Evolutionary conservation across 2,113 vertebrate genomes (phyloP).

Genomic region (Cairina moschata): DNA sequence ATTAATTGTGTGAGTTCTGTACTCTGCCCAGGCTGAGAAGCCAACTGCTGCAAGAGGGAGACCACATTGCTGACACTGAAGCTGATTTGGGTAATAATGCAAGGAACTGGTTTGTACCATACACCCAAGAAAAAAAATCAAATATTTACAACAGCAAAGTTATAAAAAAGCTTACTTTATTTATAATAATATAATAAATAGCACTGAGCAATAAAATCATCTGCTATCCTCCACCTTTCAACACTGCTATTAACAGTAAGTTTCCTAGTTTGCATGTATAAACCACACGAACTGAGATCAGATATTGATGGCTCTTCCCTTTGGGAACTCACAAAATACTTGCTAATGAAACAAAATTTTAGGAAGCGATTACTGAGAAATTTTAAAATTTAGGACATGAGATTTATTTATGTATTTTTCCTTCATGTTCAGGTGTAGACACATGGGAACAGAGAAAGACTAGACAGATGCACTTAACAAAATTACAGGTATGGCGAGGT

Average conservation of each 20-base stretch:
- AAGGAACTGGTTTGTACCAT: background rate
- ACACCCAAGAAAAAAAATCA: background rate
- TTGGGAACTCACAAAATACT: background rate
- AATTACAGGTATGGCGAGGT: background rate
- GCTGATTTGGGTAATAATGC: background rate
- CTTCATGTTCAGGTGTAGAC: background rate
- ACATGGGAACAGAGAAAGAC: background rate
- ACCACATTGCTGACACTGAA: background rate
- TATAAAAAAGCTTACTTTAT: background rate
- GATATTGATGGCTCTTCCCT: background rate
- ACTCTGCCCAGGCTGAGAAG: background rate
- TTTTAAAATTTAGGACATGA: background rate
- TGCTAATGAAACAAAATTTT: background rate
- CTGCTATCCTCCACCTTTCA: background rate
- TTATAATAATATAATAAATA: background rate
- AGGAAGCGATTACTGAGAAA: background rate
- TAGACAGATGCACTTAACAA: background rate
- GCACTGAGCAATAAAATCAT: background rate
- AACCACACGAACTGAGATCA: background rate
- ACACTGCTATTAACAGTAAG: background rate
- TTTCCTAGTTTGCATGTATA: background rate
- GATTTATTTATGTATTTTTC: background rate
- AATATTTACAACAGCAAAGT: background rate
- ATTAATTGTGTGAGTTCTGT: rapidly evolving
- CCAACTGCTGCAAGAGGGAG: background rate